These are phyloP conservation scores for Nannoperca australis DNA, from an alignment of 2,797 vertebrate species.

Conservation along the genomic window DNA sequence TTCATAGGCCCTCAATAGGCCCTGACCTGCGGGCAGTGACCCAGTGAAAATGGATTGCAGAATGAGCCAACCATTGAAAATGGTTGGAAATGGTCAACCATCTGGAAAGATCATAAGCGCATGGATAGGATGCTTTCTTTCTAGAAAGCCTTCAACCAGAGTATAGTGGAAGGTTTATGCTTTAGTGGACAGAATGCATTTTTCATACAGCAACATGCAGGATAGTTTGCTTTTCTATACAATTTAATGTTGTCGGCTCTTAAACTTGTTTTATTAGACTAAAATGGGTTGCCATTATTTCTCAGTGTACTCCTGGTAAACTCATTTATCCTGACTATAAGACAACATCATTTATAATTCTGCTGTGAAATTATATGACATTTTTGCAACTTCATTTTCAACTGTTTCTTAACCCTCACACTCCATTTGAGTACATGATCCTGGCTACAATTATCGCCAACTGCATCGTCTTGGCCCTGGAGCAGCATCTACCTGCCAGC, in stretches of 20 bases:
- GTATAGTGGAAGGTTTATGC: constrained; percentile 37
- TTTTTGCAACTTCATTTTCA: constrained; percentile 20
- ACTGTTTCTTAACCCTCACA: constrained; percentile 85
- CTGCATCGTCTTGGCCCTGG: constrained; percentile 97
- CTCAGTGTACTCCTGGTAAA: background rate
- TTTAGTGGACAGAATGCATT: constrained; percentile 37
- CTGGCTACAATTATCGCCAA: constrained; percentile 99
- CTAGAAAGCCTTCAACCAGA: constrained; percentile 43
- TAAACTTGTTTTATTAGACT: background rate
- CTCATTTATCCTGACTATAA: background rate
- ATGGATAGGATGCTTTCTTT: constrained; percentile 57
- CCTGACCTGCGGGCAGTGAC: constrained; percentile 61
- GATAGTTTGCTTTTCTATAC: background rate
- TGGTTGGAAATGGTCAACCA: constrained; percentile 68
- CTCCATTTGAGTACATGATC: constrained; percentile 99
- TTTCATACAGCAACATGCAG: background rate
- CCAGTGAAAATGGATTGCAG: constrained; percentile 68
- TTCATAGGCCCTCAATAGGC: constrained; percentile 61
- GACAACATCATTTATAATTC: background rate
- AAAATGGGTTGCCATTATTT: background rate
- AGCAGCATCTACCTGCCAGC: constrained; percentile 95
- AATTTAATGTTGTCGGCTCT: background rate
- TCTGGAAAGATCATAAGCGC: constrained; percentile 66
- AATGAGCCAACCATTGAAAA: constrained; percentile 70
- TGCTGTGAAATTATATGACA: constrained; percentile 43